Evolutionary conservation across 92 coral and sea anemone genomes (phyloP).

Genomic region (Scolanthus callimorphus): DNA sequence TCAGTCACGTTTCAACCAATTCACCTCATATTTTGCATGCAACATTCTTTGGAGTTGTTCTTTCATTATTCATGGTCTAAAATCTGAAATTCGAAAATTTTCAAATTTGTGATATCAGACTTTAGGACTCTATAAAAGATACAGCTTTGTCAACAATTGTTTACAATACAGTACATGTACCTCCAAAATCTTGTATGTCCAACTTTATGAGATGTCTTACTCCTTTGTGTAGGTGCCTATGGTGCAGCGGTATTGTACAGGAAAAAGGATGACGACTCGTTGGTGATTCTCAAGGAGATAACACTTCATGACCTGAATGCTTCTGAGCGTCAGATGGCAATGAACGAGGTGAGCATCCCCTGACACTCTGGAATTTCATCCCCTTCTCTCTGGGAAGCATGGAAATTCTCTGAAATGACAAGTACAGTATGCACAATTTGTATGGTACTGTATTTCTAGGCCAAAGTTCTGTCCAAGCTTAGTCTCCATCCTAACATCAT

Average conservation of each 20-base stretch:
- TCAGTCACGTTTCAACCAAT: no score
- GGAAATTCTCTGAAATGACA: not conserved
- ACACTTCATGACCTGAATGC: conserved; percentile 96
- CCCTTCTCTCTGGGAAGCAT: not conserved
- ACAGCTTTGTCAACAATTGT: no score
- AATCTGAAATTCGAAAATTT: no score
- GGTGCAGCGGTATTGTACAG: conserved; percentile 98
- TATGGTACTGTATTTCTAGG: conserved; percentile 62
- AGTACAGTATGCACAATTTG: not conserved
- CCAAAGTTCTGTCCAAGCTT: conserved; percentile 88
- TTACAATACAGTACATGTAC: no score
- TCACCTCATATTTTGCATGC: no score
- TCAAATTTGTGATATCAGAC: no score
- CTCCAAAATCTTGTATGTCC: no score
- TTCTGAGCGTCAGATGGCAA: conserved; percentile 92
- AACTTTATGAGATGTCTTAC: no score
- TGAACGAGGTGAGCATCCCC: conserved; percentile 72
- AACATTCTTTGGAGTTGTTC: no score
- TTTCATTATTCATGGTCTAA: no score
- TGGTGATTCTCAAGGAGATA: conserved; percentile 93
- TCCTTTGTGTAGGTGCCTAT: conserved; percentile 73
- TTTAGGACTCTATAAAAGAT: no score
- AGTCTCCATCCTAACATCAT: conserved; percentile 95
- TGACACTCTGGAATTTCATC: not conserved
- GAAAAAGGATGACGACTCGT: conserved; percentile 96